These are phyloP conservation scores for Macaca fascicularis DNA, from an alignment of 2,113 vertebrate species.

Conservation along the genomic window DNA sequence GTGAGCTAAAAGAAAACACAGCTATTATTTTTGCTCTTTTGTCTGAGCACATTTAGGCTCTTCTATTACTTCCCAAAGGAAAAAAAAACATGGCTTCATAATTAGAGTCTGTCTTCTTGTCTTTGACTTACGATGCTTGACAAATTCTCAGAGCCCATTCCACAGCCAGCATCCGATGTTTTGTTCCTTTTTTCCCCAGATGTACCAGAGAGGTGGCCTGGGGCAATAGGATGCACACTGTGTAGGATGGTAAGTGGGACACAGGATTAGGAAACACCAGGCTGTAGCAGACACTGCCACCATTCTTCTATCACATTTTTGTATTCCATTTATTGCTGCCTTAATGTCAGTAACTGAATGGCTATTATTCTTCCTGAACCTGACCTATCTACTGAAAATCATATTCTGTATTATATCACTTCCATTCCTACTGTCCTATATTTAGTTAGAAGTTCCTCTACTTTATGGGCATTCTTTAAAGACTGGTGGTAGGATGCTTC, in stretches of 20 bases:
- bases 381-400: neutral
- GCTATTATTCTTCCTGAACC: neutral
- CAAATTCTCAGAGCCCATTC: neutral
- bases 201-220: neutral
- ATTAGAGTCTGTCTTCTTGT: neutral
- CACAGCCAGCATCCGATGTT: neutral
- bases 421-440: neutral
- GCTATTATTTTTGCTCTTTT: neutral
- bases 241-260: neutral
- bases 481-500: neutral
- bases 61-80: constrained; percentile 7
- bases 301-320: neutral
- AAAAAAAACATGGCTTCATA: neutral
- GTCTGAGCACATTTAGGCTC: neutral
- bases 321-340: neutral
- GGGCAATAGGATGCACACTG: rapidly evolving
- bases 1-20: neutral
- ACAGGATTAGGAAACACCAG: neutral
- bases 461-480: neutral
- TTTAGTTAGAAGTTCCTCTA: neutral
- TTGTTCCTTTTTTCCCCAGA: no score
- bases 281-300: neutral
- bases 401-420: neutral
- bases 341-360: neutral
- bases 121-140: constrained; percentile 19